phyloP scores from a whole-genome alignment of 2,888 invertebrate genomes.

The Entomobrya proxima region DNA sequence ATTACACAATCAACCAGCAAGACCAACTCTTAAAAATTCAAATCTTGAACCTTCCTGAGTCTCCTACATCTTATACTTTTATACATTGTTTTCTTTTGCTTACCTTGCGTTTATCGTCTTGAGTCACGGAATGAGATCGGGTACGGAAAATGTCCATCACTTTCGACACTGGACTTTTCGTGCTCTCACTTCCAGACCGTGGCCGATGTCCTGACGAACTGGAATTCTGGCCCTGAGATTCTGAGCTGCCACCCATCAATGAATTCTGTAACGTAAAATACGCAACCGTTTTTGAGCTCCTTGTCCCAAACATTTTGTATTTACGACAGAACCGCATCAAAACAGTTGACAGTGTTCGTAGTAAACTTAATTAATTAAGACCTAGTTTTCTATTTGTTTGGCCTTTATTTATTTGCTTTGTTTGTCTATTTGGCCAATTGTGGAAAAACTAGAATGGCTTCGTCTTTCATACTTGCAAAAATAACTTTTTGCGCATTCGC shows the following conservation, averaged over 20 bases:
- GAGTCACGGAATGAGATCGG: constrained; percentile 84
- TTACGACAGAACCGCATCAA: neutral
- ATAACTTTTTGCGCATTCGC: too few species aligned
- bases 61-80: too few species aligned
- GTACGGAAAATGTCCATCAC: constrained; percentile 94
- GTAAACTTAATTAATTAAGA: neutral
- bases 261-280: constrained; percentile 80
- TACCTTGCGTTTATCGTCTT: constrained; percentile 85
- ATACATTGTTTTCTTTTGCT: constrained; percentile 19
- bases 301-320: constrained; percentile 27
- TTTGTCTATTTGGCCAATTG: neutral
- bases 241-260: constrained; percentile 80
- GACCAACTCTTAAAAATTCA: too few species aligned
- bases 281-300: constrained; percentile 15
- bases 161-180: constrained; percentile 88
- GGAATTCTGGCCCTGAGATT: constrained; percentile 72
- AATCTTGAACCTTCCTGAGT: too few species aligned
- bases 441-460: neutral
- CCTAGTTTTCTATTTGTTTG: neutral
- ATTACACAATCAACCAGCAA: too few species aligned
- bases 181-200: constrained; percentile 77
- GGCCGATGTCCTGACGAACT: constrained; percentile 74
- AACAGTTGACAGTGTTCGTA: neutral
- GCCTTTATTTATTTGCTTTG: neutral
- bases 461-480: neutral